Evolutionary conservation across 2,797 vertebrate genomes (phyloP).

Genomic region (Phaenicophaeus curvirostris): DNA sequence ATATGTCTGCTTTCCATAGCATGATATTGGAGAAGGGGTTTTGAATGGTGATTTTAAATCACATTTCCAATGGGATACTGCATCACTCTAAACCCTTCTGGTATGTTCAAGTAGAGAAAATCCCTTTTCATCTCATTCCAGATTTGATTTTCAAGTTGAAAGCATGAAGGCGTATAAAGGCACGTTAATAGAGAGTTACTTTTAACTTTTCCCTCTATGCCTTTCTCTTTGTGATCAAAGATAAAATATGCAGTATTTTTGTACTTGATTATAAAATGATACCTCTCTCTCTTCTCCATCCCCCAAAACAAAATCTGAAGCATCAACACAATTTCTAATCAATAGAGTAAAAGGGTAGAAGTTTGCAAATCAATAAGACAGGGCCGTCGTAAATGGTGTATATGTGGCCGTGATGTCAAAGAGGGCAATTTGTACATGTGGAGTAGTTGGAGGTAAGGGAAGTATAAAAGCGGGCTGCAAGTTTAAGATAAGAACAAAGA

Average conservation of each 20-base stretch:
- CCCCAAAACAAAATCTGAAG: slow-evolving; percentile 10
- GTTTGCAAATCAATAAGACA: slow-evolving; percentile 31
- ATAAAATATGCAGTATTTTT: slow-evolving; percentile 24
- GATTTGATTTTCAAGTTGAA: slow-evolving; percentile 52
- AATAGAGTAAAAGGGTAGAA: slow-evolving; percentile 31
- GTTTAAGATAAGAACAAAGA: slow-evolving; percentile 60
- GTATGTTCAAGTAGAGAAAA: slow-evolving; percentile 16
- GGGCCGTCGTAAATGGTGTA: background rate
- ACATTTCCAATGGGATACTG: background rate
- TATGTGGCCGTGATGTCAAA: background rate
- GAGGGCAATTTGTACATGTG: background rate
- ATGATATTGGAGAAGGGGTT: background rate
- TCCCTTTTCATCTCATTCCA: slow-evolving; percentile 40
- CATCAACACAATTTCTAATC: slow-evolving; percentile 16
- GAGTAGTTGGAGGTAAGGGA: background rate
- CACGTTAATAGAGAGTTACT: slow-evolving; percentile 24
- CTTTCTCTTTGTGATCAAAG: slow-evolving; percentile 52
- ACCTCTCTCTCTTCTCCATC: background rate
- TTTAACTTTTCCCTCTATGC: slow-evolving; percentile 40
- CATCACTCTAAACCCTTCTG: slow-evolving; percentile 1
- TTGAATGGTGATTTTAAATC: background rate
- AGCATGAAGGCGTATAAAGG: slow-evolving; percentile 29
- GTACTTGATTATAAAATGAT: slow-evolving; percentile 18
- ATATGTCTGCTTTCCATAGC: background rate
- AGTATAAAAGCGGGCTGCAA: slow-evolving; percentile 23